These are phyloP conservation scores for Leucopternis melanops DNA, from an alignment of 2,113 vertebrate genomes.

Conservation along the genomic window DNA sequence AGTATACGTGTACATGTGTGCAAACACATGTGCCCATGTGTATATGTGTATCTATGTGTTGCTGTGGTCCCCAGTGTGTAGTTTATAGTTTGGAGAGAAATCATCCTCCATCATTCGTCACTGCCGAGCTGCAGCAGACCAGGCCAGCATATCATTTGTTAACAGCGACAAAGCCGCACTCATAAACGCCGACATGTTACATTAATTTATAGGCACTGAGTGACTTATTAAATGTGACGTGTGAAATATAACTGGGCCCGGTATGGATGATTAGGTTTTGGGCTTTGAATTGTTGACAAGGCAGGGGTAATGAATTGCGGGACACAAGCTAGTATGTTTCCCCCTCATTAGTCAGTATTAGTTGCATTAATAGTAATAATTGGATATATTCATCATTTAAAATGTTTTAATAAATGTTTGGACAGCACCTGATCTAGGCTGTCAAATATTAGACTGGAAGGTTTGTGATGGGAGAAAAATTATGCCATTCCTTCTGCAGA, in stretches of 20 bases:
- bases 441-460: slow-evolving; percentile 76
- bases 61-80: slow-evolving; percentile 43
- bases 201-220: slow-evolving; percentile 87
- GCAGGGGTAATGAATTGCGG: slow-evolving; percentile 83
- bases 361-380: slow-evolving; percentile 89
- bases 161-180: slow-evolving; percentile 77
- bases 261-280: slow-evolving; percentile 85
- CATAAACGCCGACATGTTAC: slow-evolving; percentile 84
- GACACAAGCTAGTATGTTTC: slow-evolving; percentile 76
- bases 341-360: slow-evolving; percentile 88
- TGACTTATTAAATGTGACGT: slow-evolving; percentile 89
- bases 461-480: slow-evolving; percentile 76
- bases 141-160: slow-evolving; percentile 82
- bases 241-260: slow-evolving; percentile 81
- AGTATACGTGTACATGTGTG: not conserved
- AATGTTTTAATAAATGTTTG: slow-evolving; percentile 90
- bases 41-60: not conserved
- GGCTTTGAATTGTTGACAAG: slow-evolving; percentile 87
- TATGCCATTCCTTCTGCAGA: slow-evolving; percentile 63
- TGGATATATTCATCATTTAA: slow-evolving; percentile 88
- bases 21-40: not conserved
- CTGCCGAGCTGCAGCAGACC: slow-evolving; percentile 70
- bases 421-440: slow-evolving; percentile 80
- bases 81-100: slow-evolving; percentile 73
- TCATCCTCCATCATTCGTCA: slow-evolving; percentile 76